Conservation (phyloP, 2,888 invertebrate species). For the Callinectes sapidus region DNA sequence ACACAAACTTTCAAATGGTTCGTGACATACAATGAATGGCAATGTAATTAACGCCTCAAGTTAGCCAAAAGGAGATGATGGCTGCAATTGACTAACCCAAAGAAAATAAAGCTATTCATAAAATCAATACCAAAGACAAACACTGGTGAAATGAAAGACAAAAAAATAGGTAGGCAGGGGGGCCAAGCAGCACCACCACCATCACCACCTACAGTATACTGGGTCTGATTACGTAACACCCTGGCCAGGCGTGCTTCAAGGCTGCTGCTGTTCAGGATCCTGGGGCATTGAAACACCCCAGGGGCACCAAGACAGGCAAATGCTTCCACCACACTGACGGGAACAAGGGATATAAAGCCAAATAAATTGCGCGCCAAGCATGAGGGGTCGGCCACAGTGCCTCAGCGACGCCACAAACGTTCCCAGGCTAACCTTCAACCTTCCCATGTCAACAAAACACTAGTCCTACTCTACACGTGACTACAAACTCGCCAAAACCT, state of each 20-base stretch:
- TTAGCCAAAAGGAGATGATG: too few relatives aligned
- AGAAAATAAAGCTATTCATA: too few relatives aligned
- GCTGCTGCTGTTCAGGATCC: neutral
- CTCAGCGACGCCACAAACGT: constrained; percentile 55
- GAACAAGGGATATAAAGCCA: neutral
- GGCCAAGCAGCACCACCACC: too few relatives aligned
- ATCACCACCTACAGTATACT: neutral
- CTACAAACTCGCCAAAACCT: neutral
- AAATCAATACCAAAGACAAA: too few relatives aligned
- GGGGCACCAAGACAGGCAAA: neutral
- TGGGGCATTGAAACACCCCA: neutral
- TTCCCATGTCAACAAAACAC: constrained; percentile 35
- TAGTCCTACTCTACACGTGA: neutral
- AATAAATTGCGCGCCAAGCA: constrained; percentile 51
- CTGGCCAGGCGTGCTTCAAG: neutral
- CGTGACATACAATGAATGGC: too few relatives aligned
- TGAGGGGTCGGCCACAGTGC: constrained; percentile 39
- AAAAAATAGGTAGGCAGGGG: neutral
- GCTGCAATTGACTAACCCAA: too few relatives aligned
- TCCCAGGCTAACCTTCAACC: neutral
- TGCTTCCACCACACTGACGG: neutral
- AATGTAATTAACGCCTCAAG: too few relatives aligned
- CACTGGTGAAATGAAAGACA: neutral
- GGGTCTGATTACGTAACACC: neutral
- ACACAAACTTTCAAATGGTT: too few relatives aligned